Evolutionary conservation across 2,113 vertebrate genomes (phyloP).

Genomic region (Phoenicopterus ruber): DNA sequence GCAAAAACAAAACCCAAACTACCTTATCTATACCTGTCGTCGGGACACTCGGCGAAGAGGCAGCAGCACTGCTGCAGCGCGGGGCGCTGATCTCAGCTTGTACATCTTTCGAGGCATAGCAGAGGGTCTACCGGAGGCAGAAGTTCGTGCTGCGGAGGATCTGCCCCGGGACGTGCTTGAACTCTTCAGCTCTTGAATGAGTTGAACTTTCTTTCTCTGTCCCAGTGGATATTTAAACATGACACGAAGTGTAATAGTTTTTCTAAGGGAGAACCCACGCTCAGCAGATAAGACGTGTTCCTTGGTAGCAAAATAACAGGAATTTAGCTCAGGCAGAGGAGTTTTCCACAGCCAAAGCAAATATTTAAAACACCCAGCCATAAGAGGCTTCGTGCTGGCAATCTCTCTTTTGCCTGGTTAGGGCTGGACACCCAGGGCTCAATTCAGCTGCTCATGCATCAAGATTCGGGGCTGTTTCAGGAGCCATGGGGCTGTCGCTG

Average conservation of each 20-base stretch:
- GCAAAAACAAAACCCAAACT: background rate
- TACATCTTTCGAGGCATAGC: background rate
- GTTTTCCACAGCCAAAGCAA: background rate
- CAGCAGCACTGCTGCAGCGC: too few relatives aligned
- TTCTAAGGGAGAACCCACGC: background rate
- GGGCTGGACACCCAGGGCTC: background rate
- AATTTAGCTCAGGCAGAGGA: background rate
- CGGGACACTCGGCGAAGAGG: rapidly evolving
- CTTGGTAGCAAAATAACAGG: background rate
- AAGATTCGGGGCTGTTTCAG: background rate
- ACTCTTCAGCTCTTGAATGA: background rate
- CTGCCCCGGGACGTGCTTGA: background rate
- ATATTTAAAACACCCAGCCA: background rate
- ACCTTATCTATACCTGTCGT: background rate
- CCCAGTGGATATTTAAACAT: background rate
- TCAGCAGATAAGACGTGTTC: background rate
- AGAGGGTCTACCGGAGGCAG: background rate
- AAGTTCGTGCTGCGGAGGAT: background rate
- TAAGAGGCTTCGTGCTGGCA: background rate
- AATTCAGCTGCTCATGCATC: background rate
- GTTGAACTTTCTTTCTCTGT: background rate
- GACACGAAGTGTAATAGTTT: background rate
- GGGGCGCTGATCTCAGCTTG: background rate
- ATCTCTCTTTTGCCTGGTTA: background rate
- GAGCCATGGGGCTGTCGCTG: background rate